Evolutionary conservation across 2,888 invertebrate species (phyloP), one percentile per base, ranked within the genome.

Genomic region (Brachycybe producta): DNA sequence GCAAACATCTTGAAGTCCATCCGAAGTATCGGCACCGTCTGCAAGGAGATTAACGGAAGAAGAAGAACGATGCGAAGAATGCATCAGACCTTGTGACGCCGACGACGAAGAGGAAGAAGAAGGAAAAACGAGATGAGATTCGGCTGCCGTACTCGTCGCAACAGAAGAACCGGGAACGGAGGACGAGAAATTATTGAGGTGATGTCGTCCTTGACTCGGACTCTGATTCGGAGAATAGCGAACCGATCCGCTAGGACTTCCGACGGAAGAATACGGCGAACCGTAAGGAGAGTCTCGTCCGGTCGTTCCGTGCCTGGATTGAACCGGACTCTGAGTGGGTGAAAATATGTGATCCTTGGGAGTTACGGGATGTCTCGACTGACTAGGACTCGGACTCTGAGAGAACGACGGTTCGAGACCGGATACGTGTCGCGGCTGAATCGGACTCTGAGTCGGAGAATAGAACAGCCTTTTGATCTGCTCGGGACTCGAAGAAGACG

Each of bases 401-500:
- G 54, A 54, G 30, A 44, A 52, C 1, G 54, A 41, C 8, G 51
- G 45, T 15, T 52, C 48, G 34, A 54, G 28, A 7, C 59, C 60
- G 4, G 58, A 57, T 53, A 80, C 75, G 67, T 87, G 88, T 1
- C 88, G 75, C 26, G 84, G 82, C 34, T 86, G 85, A 46, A 86
- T 76, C 1, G 87, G 88, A 60, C 84, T 84, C 58, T 87, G 86
- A 47, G 84, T 85, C 4, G 88, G 87, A 58, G 86, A 86, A 68
- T 81, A 80, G 62, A 87, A 88, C 63, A 54, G 49, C 23, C 51
- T 42, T 27, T 52, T 54, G 17, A 53, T 52, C 35, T 54, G 48
- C 30, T 54, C 54, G 36, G 54, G 54, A 36, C 54, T 54, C 11
- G 54, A 54, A 39, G 54, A 54, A 5, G 54, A 54, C 15, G 54